A percentile compares a stretch with the other conserved stretches of the same genome.
These are phyloP conservation scores for Dolichotis patagonum DNA, from an alignment of 2,113 vertebrate genomes.

Conservation along the genomic window DNA sequence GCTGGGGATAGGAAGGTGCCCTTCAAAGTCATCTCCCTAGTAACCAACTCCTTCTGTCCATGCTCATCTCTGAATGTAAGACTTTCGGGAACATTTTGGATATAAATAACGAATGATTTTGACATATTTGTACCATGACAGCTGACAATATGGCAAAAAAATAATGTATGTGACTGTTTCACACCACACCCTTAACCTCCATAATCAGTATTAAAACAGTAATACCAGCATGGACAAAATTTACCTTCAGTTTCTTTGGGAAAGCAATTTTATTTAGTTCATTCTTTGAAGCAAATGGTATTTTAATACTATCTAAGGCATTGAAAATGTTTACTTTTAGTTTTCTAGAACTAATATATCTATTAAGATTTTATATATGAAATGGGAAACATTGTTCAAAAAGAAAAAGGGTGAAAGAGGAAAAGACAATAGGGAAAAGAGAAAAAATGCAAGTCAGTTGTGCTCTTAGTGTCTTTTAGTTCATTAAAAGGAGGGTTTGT, in stretches of 20 bases:
- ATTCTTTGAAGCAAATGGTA: background rate
- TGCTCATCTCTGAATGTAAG: background rate
- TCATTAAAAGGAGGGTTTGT: too few relatives aligned
- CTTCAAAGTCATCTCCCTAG: background rate
- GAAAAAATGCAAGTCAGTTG: too few relatives aligned
- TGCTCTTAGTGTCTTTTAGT: too few relatives aligned
- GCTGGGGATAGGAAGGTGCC: background rate
- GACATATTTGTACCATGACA: background rate
- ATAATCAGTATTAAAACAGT: background rate
- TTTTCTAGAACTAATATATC: conserved; percentile 7
- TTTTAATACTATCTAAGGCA: background rate
- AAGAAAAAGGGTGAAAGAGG: too few relatives aligned
- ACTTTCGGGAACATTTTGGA: background rate
- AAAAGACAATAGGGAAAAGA: too few relatives aligned
- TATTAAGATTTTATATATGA: background rate
- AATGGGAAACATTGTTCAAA: too few relatives aligned
- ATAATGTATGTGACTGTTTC: background rate
- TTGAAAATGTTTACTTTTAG: conserved; percentile 1
- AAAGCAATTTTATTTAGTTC: background rate
- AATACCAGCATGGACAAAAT: background rate
- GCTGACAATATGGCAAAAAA: background rate
- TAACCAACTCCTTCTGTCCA: background rate
- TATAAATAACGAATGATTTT: background rate
- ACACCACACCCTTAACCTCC: too few relatives aligned
- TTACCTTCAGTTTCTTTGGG: background rate